Evolutionary conservation across 2,113 vertebrate species (phyloP).

Genomic region (Clarias macrocephalus): DNA sequence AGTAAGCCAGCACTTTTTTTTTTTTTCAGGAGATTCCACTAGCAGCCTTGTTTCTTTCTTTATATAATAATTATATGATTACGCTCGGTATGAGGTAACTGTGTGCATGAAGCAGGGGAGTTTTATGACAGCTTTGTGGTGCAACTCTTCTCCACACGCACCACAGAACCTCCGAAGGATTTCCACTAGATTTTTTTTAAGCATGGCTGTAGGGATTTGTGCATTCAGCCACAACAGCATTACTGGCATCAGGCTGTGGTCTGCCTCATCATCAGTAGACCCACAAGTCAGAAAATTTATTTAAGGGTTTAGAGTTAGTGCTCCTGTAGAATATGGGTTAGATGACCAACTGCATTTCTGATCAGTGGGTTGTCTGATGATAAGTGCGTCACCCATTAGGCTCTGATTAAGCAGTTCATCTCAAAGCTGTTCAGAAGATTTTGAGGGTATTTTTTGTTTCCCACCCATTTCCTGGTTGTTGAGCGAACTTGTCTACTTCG

Average conservation of each 20-base stretch:
- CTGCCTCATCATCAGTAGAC: too few relatives aligned
- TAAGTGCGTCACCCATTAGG: too few relatives aligned
- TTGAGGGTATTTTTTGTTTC: not conserved
- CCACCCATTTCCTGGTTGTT: not conserved
- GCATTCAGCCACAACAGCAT: not conserved
- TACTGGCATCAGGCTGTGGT: not conserved
- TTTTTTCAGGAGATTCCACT: too few relatives aligned
- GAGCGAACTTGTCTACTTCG: not conserved
- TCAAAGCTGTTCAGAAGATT: too few relatives aligned
- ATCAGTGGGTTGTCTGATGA: too few relatives aligned
- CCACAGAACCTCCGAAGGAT: not conserved
- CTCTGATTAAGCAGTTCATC: too few relatives aligned
- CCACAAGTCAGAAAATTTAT: too few relatives aligned
- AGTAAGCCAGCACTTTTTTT: not conserved
- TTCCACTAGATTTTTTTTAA: not conserved
- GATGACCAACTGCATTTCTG: too few relatives aligned
- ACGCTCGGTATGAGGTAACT: not conserved
- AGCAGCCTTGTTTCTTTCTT: not conserved
- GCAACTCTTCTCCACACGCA: not conserved
- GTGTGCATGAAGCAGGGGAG: not conserved
- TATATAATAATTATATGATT: not conserved
- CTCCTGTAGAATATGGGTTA: too few relatives aligned
- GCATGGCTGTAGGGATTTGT: not conserved
- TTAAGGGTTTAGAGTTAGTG: too few relatives aligned
- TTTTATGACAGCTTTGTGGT: not conserved